Evolutionary conservation across 2,797 vertebrate genomes (phyloP).

Genomic region (Setipinna tenuifilis): DNA sequence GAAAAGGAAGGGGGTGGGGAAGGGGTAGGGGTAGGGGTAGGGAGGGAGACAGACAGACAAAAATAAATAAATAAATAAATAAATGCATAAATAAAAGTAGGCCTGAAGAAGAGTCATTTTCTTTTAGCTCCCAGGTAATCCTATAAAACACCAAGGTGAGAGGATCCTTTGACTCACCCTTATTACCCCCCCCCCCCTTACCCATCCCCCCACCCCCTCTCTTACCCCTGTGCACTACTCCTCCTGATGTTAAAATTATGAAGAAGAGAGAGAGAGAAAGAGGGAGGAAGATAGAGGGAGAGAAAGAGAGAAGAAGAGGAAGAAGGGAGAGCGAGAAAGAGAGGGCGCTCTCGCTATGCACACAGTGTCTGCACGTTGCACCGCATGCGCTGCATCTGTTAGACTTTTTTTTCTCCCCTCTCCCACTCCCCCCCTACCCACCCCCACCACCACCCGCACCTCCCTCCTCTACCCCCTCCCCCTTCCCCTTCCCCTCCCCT

Average conservation of each 20-base stretch:
- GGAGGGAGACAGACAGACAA: slow-evolving; percentile 30
- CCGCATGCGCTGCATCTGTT: slow-evolving; percentile 87
- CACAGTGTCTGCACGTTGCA: slow-evolving; percentile 84
- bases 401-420: slow-evolving; percentile 80
- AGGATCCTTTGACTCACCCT: slow-evolving; percentile 72
- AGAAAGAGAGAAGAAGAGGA: slow-evolving; percentile 63
- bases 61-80: slow-evolving; percentile 54
- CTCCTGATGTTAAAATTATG: slow-evolving; percentile 81
- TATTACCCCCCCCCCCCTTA: slow-evolving; percentile 68
- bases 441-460: slow-evolving; percentile 1
- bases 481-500: slow-evolving; percentile 63
- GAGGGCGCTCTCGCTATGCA: slow-evolving; percentile 84
- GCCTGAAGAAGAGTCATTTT: slow-evolving; percentile 66
- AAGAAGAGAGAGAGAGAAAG: slow-evolving; percentile 51
- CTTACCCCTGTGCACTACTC: slow-evolving; percentile 74
- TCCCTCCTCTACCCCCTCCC: slow-evolving; percentile 28
- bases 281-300: slow-evolving; percentile 46
- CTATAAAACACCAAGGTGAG: slow-evolving; percentile 82
- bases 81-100: slow-evolving; percentile 37
- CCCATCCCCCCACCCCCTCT: slow-evolving; percentile 53
- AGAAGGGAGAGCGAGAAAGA: slow-evolving; percentile 40
- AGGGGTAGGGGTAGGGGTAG: slow-evolving; percentile 25
- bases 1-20: background rate
- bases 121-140: slow-evolving; percentile 78
- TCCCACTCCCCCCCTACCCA: slow-evolving; percentile 51